Base-by-base conservation (phyloP, 1,140 invertebrate genomes). In the Drosophila elegans region DNA sequence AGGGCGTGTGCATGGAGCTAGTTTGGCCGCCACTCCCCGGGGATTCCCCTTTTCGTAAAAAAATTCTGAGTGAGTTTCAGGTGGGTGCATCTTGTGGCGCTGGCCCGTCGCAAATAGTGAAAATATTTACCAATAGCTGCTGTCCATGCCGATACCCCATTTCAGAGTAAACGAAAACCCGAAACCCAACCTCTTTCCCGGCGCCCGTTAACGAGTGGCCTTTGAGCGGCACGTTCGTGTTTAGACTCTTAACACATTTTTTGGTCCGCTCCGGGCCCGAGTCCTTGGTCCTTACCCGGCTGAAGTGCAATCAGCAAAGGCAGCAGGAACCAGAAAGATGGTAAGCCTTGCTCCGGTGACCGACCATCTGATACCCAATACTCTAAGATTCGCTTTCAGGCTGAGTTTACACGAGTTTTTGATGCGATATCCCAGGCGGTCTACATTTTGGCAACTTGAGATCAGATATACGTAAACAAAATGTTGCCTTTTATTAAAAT, bases 221-320 rank as follows among this genome's bases (percentile, higher is more conserved):
- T 86, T 86, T 86, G 82, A 86, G 83, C 83, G 48, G 82, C 82
- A 86, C 82, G 82, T 86, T 86, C 82, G 82, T 86, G 82, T 86
- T 88, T 86, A 82, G 82, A 86, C 83, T 86, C 82, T 86, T 86
- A 86, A 86, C 83, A 86, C 82, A 86, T 88, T 88, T 86, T 78
- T 78, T 53, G 74, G 63, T 69, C 69, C 61, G 78, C 77, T 66
- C 51, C 62, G 59, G 71, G 60, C 78, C 62, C 12, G 12, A 9
- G 32, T 52, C 59, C 61, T 68, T 21, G 21, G 27, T 67, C 59
- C 64, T 63, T 49, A 36, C 27, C 63, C 51, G 41, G 51, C 71
- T 73, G 69, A 76, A 86, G 82, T 86, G 83, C 82, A 86, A 86
- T 86, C 78, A 86, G 74, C 56, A 52, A 16, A 32, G 44, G 21